Percentiles rank a stretch among this genome's conserved stretches.
These are phyloP conservation scores for Climacteris rufus DNA, from an alignment of 2,113 vertebrate species.

Conservation along the genomic window DNA sequence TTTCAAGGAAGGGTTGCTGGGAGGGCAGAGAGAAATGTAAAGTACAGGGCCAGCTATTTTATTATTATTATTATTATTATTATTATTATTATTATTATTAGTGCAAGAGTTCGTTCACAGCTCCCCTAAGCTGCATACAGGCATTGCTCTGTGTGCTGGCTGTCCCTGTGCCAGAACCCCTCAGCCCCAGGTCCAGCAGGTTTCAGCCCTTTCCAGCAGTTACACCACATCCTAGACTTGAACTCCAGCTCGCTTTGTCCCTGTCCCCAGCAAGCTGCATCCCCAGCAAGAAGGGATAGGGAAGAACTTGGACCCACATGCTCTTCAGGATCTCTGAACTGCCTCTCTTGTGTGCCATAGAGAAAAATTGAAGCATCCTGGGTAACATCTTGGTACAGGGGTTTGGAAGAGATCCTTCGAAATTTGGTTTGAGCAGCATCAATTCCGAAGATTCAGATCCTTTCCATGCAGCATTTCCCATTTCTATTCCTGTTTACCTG, in stretches of 20 bases:
- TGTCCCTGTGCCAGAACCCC: background rate
- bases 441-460: background rate
- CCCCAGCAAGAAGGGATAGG: background rate
- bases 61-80: background rate
- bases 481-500: background rate
- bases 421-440: background rate
- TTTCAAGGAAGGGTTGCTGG: slow-evolving; percentile 12
- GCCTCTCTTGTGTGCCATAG: background rate
- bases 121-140: background rate
- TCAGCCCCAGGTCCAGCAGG: background rate
- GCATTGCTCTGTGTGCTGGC: background rate
- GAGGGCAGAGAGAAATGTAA: slow-evolving; percentile 24
- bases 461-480: too few relatives aligned
- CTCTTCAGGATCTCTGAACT: background rate
- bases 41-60: background rate
- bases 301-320: background rate
- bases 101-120: slow-evolving; percentile 14
- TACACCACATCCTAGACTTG: background rate
- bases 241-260: background rate
- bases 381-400: background rate
- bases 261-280: background rate
- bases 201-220: background rate
- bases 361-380: background rate
- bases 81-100: background rate
- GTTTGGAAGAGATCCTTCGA: background rate